Base-by-base conservation (phyloP, 35 echinoderm and acorn worm species). In the Heliocidaris tuberculata region DNA sequence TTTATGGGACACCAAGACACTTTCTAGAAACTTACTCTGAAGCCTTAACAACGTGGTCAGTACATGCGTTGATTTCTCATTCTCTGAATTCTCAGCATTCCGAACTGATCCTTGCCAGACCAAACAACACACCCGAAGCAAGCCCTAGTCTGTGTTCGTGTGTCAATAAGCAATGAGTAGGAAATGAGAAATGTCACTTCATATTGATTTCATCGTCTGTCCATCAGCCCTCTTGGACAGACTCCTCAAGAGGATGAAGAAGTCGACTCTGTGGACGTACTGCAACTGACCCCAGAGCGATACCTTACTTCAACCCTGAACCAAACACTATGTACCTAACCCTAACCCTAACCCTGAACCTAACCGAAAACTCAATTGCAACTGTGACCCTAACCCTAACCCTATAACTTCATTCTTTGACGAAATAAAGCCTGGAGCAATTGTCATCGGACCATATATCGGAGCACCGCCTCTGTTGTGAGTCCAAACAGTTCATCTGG, bases 101-200 rank as follows among this genome's bases (percentile, higher is more conserved):
- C 65, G 7, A 78, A 78, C 65, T 8, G 65, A 78, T 78, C 65
- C 65, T 7, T 27, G 27, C 65, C 65, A 19, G 27, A 8, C 65
- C 65, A 78, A 78, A 78, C 65, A 78, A 78, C 65, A 78, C 65
- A 19, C 65, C 21, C 65, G 7, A 19, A 78, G 65, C 65, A 78
- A 21, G 21, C 65, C 65, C 65, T 24, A n/a, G 65, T 27, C 21
- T 78, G 5, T 78, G 5, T 78, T 19, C 65, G 65, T 78, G 65
- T 78, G 65, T 78, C 65, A 78, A 78, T 19, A 78, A 78, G 21
- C 65, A 78, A 78, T 78, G 27, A 24, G 27, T 78, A 78, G 21
- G 65, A 78, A 78, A 78, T 78, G 65, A 78, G 65, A 78, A 78
- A 78, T 78, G 65, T 78, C 65, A 78, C 65, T 78, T 78, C 65